phyloP scores from a whole-genome alignment of 2,888 invertebrate species.

The Hymenopus coronatus region DNA sequence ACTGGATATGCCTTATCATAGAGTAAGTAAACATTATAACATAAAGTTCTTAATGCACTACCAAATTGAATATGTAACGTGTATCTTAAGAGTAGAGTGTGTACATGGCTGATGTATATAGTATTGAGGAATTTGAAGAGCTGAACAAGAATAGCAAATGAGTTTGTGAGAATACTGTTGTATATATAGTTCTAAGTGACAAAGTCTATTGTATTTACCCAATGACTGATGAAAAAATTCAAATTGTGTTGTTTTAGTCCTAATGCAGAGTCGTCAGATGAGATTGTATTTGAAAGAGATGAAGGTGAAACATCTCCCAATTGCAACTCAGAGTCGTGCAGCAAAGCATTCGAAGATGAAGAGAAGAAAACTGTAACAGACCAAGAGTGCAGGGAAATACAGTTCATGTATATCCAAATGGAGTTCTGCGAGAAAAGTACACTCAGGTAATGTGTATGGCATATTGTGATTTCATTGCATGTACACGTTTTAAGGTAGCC shows the following conservation, averaged over 20 bases:
- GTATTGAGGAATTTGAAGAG: too few relatives aligned
- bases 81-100: too few relatives aligned
- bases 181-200: too few relatives aligned
- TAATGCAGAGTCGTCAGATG: constrained; percentile 54
- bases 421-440: constrained; percentile 98
- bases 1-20: too few relatives aligned
- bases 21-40: too few relatives aligned
- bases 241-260: constrained; percentile 37
- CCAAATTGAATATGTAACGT: too few relatives aligned
- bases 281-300: constrained; percentile 61
- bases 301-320: constrained; percentile 17
- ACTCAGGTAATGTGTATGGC: constrained; percentile 51
- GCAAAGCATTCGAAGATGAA: background rate
- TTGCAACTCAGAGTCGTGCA: constrained; percentile 8
- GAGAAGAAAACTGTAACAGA: constrained; percentile 32
- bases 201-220: too few relatives aligned
- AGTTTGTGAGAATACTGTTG: too few relatives aligned
- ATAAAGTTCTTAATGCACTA: too few relatives aligned
- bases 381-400: constrained; percentile 47
- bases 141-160: too few relatives aligned
- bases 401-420: constrained; percentile 93
- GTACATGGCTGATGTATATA: too few relatives aligned
- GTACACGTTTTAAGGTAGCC: too few relatives aligned
- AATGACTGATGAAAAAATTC: background rate
- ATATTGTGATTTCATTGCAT: background rate